Evolutionary conservation across 2,113 vertebrate species (phyloP), one percentile per base, ranked within the genome.

Genomic region (Microcebus griseorufus): DNA sequence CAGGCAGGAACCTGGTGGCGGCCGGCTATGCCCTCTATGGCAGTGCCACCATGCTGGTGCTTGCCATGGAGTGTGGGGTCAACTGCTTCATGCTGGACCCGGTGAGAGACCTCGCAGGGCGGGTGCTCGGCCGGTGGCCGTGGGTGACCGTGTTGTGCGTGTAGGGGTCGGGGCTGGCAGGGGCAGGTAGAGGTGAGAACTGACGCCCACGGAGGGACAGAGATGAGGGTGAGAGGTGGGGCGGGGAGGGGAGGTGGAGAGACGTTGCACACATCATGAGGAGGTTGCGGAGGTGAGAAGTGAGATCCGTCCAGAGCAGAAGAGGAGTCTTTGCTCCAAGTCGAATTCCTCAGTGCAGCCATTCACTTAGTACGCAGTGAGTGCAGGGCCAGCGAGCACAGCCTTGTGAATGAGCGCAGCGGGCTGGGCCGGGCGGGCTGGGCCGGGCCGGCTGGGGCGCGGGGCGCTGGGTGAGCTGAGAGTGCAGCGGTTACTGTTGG

Each of bases 21-120:
- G 99, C 99, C 9, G 99, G 99, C 48, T 99, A 99, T 5, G 99
- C 99, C 0, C 98, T 99, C 42, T 99, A 99, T 0, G 99, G 99
- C 86, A 99, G 99, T 73, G 99, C 99, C 98, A 99, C 99, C 70
- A 99, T 99, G 99, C 92, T 99, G 97, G 99, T 99, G 17, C 98
- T 99, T 4, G 99, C 99, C 86, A 99, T 99, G 10, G 99, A 99
- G 6, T 98, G 98, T 64, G 97, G 98, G 1, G 99, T 99, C 98
- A 99, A 99, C 98, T 99, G 99, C 97, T 99, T 99, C 98, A 99
- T 99, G 99, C 98, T 99, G 18, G 99, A 99, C 96, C 99, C 99
- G 17, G 99, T 99, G 82, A 99, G 99, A 69, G 45, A 25, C 6
- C 27, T 7, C 0, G 1, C 7, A 69, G 51, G n/a, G 37, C 23